Evolutionary conservation across 37 sponge, comb jelly and placozoan genomes (phyloP).

Genomic region (Diacarnus erythraeanus): DNA sequence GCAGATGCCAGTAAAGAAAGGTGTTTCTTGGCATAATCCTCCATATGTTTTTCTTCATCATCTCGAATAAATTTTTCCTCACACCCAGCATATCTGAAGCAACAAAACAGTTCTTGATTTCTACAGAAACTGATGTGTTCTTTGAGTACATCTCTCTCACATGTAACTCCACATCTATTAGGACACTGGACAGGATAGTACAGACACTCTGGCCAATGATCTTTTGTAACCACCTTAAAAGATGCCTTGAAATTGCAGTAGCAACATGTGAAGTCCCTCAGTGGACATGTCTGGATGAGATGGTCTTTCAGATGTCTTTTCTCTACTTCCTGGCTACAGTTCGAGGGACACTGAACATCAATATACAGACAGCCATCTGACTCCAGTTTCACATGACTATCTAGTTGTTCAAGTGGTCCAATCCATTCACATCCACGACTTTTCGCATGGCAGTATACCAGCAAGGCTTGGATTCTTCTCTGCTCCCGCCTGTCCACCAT

Average conservation of each 20-base stretch:
- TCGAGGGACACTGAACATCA: constrained; percentile 14
- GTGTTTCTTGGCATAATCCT: background rate
- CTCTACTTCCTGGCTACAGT: constrained; percentile 5
- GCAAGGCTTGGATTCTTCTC: background rate
- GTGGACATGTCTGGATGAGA: constrained; percentile 7
- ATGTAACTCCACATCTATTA: constrained; percentile 17
- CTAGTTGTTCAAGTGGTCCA: constrained; percentile 2
- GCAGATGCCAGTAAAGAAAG: constrained; percentile 10
- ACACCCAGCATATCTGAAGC: constrained; percentile 27
- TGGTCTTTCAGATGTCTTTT: constrained; percentile 6
- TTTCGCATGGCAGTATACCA: constrained; percentile 18
- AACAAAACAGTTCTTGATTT: constrained; percentile 6
- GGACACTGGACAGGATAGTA: constrained; percentile 27
- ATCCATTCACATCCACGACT: constrained; percentile 34
- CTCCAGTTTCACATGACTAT: constrained; percentile 10
- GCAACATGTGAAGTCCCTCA: constrained; percentile 12
- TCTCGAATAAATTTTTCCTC: constrained; percentile 8
- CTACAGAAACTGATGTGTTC: constrained; percentile 23
- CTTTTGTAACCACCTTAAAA: background rate
- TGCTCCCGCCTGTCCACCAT: background rate
- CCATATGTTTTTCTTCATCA: constrained; percentile 7
- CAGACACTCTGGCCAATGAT: constrained; percentile 10
- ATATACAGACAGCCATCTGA: constrained; percentile 18
- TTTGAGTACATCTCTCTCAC: background rate
- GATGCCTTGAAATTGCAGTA: constrained; percentile 22